Evolutionary conservation across 35 echinoderm and acorn worm genomes (phyloP).

Genomic region (Apostichopus californicus): DNA sequence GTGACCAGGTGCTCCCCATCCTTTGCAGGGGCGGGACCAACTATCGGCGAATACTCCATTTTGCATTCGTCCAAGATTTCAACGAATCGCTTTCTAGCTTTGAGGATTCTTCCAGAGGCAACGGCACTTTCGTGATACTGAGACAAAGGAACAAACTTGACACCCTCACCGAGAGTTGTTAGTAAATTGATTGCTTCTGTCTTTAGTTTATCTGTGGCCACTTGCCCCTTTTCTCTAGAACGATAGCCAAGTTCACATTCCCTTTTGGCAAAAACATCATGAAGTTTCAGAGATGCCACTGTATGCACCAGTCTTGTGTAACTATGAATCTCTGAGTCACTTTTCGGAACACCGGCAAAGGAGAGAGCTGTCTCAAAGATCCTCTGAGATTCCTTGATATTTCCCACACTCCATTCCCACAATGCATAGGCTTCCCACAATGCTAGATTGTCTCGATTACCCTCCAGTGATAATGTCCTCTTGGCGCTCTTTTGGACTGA

Average conservation of each 20-base stretch:
- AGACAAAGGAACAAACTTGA: conserved; percentile 57
- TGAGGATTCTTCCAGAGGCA: conserved; percentile 65
- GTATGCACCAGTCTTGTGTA: conserved; percentile 57
- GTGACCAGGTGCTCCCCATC: background rate
- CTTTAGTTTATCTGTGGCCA: background rate
- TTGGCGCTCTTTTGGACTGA: conserved; percentile 83
- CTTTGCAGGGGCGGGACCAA: conserved; percentile 5
- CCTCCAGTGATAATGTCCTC: conserved; percentile 61
- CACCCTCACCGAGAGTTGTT: conserved; percentile 71
- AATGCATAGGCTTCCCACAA: conserved; percentile 80
- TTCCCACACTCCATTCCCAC: conserved; percentile 81
- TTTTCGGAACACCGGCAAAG: conserved; percentile 56
- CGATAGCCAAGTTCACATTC: background rate
- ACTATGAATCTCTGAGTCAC: conserved; percentile 27
- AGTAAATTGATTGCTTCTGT: conserved; percentile 65
- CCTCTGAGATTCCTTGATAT: conserved; percentile 63
- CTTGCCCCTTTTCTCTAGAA: background rate
- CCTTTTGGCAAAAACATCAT: conserved; percentile 16
- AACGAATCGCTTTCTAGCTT: conserved; percentile 77
- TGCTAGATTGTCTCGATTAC: conserved; percentile 78
- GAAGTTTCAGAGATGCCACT: conserved; percentile 65
- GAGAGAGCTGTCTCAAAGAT: conserved; percentile 79
- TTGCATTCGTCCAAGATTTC: conserved; percentile 58
- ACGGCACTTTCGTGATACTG: conserved; percentile 37
- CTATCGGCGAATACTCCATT: conserved; percentile 55